A percentile compares a stretch with the other conserved stretches of the same genome.
These are phyloP conservation scores for Eulemur rubriventer DNA, from an alignment of 2,797 vertebrate species.

Conservation along the genomic window DNA sequence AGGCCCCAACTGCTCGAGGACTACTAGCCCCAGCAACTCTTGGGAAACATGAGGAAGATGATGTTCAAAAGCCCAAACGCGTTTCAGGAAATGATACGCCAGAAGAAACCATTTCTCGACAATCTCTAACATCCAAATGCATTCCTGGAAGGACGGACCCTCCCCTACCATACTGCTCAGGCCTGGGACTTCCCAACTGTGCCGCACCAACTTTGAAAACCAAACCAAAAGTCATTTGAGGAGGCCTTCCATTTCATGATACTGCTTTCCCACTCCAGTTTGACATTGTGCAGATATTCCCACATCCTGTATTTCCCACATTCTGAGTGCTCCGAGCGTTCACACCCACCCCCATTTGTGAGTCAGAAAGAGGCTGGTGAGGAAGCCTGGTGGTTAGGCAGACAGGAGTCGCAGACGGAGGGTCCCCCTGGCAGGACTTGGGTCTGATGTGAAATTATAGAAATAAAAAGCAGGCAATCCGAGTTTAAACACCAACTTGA, in stretches of 20 bases:
- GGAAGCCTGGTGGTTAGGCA: not conserved
- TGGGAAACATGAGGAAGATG: not conserved
- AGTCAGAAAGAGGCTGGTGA: not conserved
- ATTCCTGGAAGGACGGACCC: not conserved
- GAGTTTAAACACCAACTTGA: not conserved
- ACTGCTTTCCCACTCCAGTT: not conserved
- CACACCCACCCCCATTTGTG: no score
- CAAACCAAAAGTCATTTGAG: not conserved
- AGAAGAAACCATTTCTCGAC: not conserved
- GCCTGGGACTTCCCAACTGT: not conserved
- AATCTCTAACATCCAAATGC: not conserved
- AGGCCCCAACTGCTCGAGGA: not conserved
- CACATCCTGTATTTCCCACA: not conserved
- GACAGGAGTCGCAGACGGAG: no score
- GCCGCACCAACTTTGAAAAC: not conserved
- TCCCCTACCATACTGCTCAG: not conserved
- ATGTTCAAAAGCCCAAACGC: accelerated
- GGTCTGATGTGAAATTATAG: not conserved
- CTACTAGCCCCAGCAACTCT: not conserved
- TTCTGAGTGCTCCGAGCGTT: not conserved
- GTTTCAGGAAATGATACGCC: not conserved
- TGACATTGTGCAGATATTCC: not conserved
- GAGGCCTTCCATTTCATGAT: not conserved
- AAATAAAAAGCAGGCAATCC: not conserved
- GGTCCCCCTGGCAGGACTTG: not conserved